Conservation (phyloP, 1,140 invertebrate genomes). For the Idris sp. region DNA sequence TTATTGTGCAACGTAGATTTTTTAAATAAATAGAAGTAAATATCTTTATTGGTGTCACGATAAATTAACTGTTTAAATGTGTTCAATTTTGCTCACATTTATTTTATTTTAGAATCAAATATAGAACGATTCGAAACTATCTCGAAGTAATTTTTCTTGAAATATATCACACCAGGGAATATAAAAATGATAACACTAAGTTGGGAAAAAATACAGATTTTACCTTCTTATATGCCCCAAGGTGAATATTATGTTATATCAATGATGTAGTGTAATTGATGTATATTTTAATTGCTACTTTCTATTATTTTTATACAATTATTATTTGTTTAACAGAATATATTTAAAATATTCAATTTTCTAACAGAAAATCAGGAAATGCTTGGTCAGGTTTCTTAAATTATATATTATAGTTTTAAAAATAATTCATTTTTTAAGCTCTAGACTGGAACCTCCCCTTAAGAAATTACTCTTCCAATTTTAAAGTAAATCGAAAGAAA, state of each 20-base stretch:
- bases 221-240: constrained; percentile 7
- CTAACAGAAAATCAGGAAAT: too few species aligned
- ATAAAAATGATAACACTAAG: constrained; percentile 12
- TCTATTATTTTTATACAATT: too few species aligned
- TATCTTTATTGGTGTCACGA: not conserved
- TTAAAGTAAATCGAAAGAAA: too few species aligned
- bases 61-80: constrained; percentile 10
- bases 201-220: constrained; percentile 5
- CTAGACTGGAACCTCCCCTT: too few species aligned
- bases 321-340: too few species aligned
- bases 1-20: not conserved
- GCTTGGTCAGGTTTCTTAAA: too few species aligned
- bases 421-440: too few species aligned
- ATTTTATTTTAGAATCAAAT: not conserved
- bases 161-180: constrained; percentile 16
- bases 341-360: too few species aligned
- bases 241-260: constrained; percentile 1
- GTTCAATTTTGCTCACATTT: constrained; percentile 7
- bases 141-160: constrained; percentile 4
- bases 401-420: too few species aligned
- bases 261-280: too few species aligned
- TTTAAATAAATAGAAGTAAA: constrained; percentile 6
- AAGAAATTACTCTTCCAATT: too few species aligned
- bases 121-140: constrained; percentile 14
- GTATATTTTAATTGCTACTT: too few species aligned